Evolutionary conservation across 2,888 invertebrate genomes (phyloP).

Genomic region (Drosophila siamana): DNA sequence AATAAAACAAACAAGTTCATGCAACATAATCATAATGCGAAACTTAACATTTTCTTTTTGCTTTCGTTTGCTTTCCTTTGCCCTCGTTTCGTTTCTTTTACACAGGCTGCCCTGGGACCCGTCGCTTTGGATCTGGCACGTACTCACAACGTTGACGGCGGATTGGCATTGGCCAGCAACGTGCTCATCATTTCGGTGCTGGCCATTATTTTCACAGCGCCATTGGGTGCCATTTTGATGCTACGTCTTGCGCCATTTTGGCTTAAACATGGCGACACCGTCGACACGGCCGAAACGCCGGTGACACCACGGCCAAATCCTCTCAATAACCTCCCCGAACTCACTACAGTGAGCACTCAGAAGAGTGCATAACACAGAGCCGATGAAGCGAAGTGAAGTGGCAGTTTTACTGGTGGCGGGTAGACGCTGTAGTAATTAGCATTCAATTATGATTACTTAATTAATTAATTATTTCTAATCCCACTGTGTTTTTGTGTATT

Average conservation of each 20-base stretch:
- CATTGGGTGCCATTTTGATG: conserved; percentile 86
- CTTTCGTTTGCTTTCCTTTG: not conserved
- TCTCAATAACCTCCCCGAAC: conserved; percentile 10
- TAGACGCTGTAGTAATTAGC: not conserved
- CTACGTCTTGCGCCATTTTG: conserved; percentile 84
- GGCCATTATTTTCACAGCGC: conserved; percentile 87
- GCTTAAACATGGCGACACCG: conserved; percentile 74
- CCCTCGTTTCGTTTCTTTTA: not conserved
- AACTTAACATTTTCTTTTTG: not conserved
- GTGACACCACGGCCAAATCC: conserved; percentile 15
- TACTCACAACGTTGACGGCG: conserved; percentile 66
- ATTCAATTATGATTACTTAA: conserved; percentile 2
- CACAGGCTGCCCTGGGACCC: conserved; percentile 89
- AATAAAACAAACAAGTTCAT: conserved; percentile 6
- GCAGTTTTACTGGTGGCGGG: conserved; percentile 28
- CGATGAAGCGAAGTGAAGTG: not conserved
- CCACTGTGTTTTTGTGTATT: conserved; percentile 9
- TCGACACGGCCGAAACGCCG: conserved; percentile 38
- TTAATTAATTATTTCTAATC: conserved; percentile 13
- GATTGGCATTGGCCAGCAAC: conserved; percentile 84
- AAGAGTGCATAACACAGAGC: conserved; percentile 21
- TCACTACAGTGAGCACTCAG: conserved; percentile 26
- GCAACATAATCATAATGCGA: conserved; percentile 18
- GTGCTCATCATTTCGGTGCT: conserved; percentile 87
- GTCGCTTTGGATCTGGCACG: conserved; percentile 87